These are phyloP conservation scores for Hydrolagus colliei DNA, from an alignment of 2,797 vertebrate genomes.

Conservation along the genomic window DNA sequence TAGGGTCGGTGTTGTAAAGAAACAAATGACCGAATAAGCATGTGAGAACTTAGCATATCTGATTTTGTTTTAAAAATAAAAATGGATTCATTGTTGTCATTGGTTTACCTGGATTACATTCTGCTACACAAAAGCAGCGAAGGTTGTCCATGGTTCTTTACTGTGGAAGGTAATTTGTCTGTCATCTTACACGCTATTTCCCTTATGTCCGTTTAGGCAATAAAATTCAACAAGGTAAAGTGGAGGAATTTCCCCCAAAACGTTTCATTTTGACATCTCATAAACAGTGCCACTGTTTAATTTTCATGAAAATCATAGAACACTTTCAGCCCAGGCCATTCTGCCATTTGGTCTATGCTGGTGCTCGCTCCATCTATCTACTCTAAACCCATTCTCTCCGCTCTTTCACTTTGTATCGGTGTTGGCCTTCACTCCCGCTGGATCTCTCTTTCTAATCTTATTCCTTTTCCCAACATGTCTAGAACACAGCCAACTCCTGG, in stretches of 20 bases:
- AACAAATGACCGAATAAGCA: slow-evolving; percentile 13
- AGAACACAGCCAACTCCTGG: too few species aligned
- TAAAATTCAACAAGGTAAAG: not conserved
- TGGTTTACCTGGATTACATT: slow-evolving; percentile 13
- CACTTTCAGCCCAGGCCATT: not conserved
- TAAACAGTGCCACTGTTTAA: not conserved
- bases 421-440: too few species aligned
- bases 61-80: not conserved
- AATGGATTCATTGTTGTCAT: slow-evolving; percentile 15
- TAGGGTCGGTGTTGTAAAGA: not conserved
- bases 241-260: not conserved
- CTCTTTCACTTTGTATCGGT: too few species aligned
- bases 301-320: not conserved
- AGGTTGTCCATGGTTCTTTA: not conserved
- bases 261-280: not conserved
- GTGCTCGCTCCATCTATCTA: not conserved
- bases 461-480: too few species aligned
- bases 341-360: too few species aligned
- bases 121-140: not conserved
- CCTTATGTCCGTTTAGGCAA: not conserved
- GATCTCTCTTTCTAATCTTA: too few species aligned
- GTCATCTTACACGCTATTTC: not conserved
- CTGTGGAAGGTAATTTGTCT: not conserved
- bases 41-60: slow-evolving; percentile 4
- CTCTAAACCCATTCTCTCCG: too few species aligned